A percentile compares a stretch with the other conserved stretches of the same genome.
These are phyloP conservation scores for Diarsia dahlii DNA, from an alignment of 2,888 invertebrate genomes.

Conservation along the genomic window DNA sequence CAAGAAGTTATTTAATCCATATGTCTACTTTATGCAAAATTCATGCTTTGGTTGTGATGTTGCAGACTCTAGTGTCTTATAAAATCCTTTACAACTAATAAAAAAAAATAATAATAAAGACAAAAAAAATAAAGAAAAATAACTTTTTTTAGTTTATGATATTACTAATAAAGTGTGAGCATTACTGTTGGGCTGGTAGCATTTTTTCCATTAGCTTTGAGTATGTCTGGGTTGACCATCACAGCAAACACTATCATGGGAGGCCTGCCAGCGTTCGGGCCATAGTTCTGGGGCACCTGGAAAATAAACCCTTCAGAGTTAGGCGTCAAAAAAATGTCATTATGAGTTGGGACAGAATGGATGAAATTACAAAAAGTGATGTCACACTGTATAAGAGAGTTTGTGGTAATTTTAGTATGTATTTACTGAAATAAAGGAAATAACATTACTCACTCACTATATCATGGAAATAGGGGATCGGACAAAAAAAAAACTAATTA, in stretches of 20 bases:
- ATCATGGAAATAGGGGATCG: too few species aligned
- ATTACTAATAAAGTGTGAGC: background rate
- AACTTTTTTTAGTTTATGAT: background rate
- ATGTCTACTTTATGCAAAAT: background rate
- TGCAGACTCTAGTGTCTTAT: too few species aligned
- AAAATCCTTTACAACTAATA: too few species aligned
- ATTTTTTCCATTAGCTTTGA: slow-evolving; percentile 93
- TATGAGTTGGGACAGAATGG: too few species aligned
- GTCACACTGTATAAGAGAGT: too few species aligned
- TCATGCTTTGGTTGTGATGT: background rate
- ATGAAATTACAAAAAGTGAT: background rate
- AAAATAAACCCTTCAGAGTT: slow-evolving; percentile 33
- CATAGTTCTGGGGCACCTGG: slow-evolving; percentile 91
- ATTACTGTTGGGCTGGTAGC: slow-evolving; percentile 91
- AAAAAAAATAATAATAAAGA: too few species aligned
- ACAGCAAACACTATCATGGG: slow-evolving; percentile 93
- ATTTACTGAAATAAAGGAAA: too few species aligned
- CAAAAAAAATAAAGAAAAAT: too few species aligned
- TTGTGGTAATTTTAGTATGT: too few species aligned
- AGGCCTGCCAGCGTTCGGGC: slow-evolving; percentile 89
- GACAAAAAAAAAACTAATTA: too few species aligned
- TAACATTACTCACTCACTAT: too few species aligned
- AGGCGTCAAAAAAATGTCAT: background rate
- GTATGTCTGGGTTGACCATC: slow-evolving; percentile 93
- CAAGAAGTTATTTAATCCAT: background rate